Evolutionary conservation across 2,113 vertebrate genomes (phyloP), one percentile per base, ranked within the genome.

Genomic region (Mystacornis crossleyi): DNA sequence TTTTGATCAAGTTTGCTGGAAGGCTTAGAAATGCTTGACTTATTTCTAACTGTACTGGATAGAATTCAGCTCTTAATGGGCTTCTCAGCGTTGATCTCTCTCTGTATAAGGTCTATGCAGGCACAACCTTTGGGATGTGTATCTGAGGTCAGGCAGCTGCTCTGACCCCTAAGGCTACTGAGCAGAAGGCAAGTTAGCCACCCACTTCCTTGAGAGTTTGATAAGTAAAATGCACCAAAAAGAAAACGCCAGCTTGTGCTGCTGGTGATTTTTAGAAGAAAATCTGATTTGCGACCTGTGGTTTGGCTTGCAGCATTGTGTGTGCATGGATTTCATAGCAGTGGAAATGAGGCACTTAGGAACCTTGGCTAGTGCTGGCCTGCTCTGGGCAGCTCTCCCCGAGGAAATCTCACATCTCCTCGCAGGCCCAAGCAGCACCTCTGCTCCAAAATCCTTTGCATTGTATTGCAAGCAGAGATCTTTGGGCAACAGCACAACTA

Each of bases 201-300:
- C 17, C 8, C 62, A 62, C n/a, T 31, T 54, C 40, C 26, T 26
- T 26, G 17, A 40, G 50, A 82, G 62, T 10, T 0, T 77, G 64
- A 74, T 61, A 86, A 94, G 67, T 5, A 53, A 93, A 90, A 78
- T 4, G 14, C 24, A 48, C 19, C 8, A 36, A 70, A 92, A 90
- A 65, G 19, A 64, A 83, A 70, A 81, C 0, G 0, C 17, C n/a
- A 67, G 15, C 17, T 45, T 72, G 77, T 8, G 14, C 34, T 86
- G 64, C 24, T 67, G 60, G 36, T 58, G 75, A 80, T n/a, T 90
- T 95, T 83, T 29, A 80, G 82, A 93, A 12, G 55, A 77, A 85
- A 96, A 90, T 73, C 67, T 86, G 67, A 78, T 90, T 93, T 90
- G 74, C 6, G 45, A 40, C n/a, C 51, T 86, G 85, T 88, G 85